Conservation (phyloP, 2,888 invertebrate genomes). For the Zootermopsis nevadensis region DNA sequence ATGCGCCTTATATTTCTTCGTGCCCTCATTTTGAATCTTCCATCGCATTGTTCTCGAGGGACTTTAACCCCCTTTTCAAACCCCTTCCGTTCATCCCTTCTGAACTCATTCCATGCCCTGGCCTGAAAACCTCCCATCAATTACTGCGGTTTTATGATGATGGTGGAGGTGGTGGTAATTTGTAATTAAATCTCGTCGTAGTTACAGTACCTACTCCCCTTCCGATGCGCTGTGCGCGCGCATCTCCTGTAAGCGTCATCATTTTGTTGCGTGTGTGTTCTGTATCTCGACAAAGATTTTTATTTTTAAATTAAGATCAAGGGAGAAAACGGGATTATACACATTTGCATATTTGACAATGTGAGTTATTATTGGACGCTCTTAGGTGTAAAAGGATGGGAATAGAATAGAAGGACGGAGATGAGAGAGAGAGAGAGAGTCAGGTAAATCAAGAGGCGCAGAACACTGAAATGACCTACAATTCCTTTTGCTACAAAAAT, state of each 20-base stretch:
- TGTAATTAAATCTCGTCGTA: slow-evolving; percentile 38
- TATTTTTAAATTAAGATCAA: slow-evolving; percentile 24
- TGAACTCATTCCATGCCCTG: background rate
- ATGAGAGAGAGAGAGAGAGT: background rate
- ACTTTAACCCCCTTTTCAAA: background rate
- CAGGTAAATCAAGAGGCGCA: background rate
- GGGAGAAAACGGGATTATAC: slow-evolving; percentile 1
- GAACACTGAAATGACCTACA: background rate
- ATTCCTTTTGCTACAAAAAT: slow-evolving; percentile 19
- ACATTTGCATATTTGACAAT: slow-evolving; percentile 51
- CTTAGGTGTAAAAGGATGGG: background rate
- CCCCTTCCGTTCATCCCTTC: background rate
- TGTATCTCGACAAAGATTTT: background rate
- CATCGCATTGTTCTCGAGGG: background rate
- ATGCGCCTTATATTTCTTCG: background rate
- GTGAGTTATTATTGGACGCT: slow-evolving; percentile 49
- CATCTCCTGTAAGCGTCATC: slow-evolving; percentile 14
- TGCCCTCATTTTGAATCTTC: background rate
- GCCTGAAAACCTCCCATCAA: slow-evolving; percentile 34
- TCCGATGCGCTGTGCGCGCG: slow-evolving; percentile 31
- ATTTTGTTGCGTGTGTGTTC: slow-evolving; percentile 2
- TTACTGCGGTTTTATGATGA: slow-evolving; percentile 39
- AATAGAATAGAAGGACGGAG: background rate
- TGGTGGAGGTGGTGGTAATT: slow-evolving; percentile 30
- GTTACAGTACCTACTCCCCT: background rate